Conservation (phyloP, 1,140 invertebrate genomes). For the Arion vulgaris region DNA sequence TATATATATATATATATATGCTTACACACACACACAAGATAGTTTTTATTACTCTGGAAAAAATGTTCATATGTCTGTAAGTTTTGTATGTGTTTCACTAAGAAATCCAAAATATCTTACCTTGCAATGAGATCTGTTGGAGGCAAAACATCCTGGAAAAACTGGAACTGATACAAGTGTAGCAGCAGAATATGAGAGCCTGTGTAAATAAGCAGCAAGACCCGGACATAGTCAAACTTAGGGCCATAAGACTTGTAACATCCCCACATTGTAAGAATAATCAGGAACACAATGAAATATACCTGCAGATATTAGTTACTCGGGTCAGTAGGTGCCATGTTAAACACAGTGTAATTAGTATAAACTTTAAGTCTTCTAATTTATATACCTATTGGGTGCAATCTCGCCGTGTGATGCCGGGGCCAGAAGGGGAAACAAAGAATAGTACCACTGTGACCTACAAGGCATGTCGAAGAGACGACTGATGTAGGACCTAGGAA, state of each 20-base stretch:
- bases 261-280: conserved; percentile 89
- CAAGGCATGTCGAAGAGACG: too few relatives aligned
- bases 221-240: conserved; percentile 77
- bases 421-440: too few relatives aligned
- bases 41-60: too few relatives aligned
- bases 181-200: conserved; percentile 83
- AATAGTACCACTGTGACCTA: too few relatives aligned
- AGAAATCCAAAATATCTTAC: conserved; percentile 64
- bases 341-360: not conserved
- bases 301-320: conserved; percentile 65
- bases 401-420: too few relatives aligned
- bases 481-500: too few relatives aligned
- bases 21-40: too few relatives aligned
- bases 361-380: not conserved
- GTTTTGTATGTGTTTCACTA: not conserved
- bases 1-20: too few relatives aligned
- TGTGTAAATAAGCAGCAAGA: conserved; percentile 81
- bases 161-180: conserved; percentile 90
- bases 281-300: conserved; percentile 90
- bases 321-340: not conserved
- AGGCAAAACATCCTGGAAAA: conserved; percentile 83
- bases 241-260: conserved; percentile 80
- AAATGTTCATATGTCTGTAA: too few relatives aligned
- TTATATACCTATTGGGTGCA: not conserved
- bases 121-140: conserved; percentile 74